A percentile compares a stretch with the other conserved stretches of the same genome.
phyloP scores from a whole-genome alignment of 2,888 invertebrate species.

The Acutogordius australiensis region DNA sequence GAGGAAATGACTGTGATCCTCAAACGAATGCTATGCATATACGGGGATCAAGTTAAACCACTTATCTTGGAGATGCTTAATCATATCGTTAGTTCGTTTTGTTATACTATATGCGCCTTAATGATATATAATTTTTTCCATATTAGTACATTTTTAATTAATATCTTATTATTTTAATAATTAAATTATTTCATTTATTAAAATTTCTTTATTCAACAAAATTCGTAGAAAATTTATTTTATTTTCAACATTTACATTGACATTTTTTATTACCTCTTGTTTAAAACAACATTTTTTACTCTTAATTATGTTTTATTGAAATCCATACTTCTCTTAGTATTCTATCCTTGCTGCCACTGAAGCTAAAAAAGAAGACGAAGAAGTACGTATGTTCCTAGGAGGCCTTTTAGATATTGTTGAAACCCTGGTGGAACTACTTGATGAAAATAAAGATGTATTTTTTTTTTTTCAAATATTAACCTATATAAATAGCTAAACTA shows the following conservation, averaged over 20 bases:
- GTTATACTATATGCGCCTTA: not conserved
- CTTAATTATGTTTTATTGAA: too few species aligned
- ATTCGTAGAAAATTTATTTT: too few species aligned
- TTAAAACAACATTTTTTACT: too few species aligned
- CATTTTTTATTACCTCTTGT: too few species aligned
- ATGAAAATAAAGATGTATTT: conserved; percentile 7
- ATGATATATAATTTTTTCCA: too few species aligned
- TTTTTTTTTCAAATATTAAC: not conserved
- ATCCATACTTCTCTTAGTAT: not conserved
- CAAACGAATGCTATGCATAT: conserved; percentile 33
- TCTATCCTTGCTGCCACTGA: not conserved
- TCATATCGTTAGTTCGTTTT: not conserved
- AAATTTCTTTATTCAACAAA: too few species aligned
- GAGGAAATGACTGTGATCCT: conserved; percentile 82
- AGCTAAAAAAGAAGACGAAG: conserved; percentile 4
- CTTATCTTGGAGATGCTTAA: not conserved
- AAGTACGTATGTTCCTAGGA: not conserved
- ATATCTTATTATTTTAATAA: too few species aligned
- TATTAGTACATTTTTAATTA: too few species aligned
- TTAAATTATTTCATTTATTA: too few species aligned
- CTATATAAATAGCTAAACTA: too few species aligned
- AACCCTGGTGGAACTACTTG: not conserved
- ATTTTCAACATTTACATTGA: too few species aligned
- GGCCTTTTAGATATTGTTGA: not conserved
- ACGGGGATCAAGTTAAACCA: conserved; percentile 19